Evolutionary conservation across 37 sponge, comb jelly and placozoan genomes (phyloP), one percentile per base, ranked within the genome.

Genomic region (Mnemiopsis leidyi): DNA sequence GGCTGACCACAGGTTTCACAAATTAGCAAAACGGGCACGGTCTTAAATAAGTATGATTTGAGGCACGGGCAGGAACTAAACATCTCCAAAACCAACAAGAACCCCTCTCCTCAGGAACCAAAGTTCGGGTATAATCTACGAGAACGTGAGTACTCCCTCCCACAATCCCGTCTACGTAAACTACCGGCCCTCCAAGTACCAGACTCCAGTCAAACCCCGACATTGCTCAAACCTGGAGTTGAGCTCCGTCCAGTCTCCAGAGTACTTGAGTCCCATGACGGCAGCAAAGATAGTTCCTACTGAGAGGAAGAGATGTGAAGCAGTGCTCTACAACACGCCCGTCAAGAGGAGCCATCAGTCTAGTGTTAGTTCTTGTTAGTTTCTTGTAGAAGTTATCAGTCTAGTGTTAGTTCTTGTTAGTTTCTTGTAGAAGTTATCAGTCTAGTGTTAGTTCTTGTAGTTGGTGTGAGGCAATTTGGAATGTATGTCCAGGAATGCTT

Each of bases 111-210:
- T 3, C 79, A 77, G 79, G 36, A 77, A 77, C 61, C 61, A 48
- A 13, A 48, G 61, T 13, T 48, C 61, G 13, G 79, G 79, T 16
- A 77, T 77, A 16, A 32, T 77, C 79, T 77, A 77, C 79, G 79
- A 77, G 36, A 77, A 77, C 36, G 20, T 77, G 20, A 77, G 35
- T 32, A 32, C 20, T 32, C 79, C 79, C 16, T 26, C 32, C 79
- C 21, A 18, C 36, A 77, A 77, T 31, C 79, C 79, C 34, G 32
- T 77, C 18, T 77, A 77, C 36, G 79, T 77, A 7, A 77, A 77
- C 79, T 77, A 77, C 79, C 26, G 32, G 1, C 36, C 79, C 36
- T 32, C 35, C 1, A 1, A 18, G 79, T 16, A 20, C 34, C 36
- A 0, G 9, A 9, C 21, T 36, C 34, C 20, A 5, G 20, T 32